Evolutionary conservation across 2,888 invertebrate genomes (phyloP).

Genomic region (Patella ulyssiponensis): DNA sequence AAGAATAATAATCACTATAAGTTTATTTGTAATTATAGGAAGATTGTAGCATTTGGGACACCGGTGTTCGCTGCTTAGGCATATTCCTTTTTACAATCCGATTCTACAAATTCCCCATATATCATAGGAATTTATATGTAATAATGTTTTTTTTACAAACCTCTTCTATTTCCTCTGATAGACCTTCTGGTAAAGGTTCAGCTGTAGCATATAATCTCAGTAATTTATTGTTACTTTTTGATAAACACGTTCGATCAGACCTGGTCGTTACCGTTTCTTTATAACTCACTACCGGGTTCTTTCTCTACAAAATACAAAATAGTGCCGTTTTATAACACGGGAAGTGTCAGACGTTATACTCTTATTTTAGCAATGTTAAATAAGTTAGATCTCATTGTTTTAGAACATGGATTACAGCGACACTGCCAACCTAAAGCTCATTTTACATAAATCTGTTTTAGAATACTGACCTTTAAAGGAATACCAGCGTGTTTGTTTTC

Average conservation of each 20-base stretch:
- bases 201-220: conserved; percentile 97
- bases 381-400: too few species aligned
- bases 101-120: too few species aligned
- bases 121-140: neutral
- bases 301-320: conserved; percentile 86
- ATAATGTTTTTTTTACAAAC: conserved; percentile 67
- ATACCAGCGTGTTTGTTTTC: conserved; percentile 99
- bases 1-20: conserved; percentile 20
- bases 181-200: conserved; percentile 95
- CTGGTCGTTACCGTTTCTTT: conserved; percentile 95
- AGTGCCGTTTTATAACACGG: neutral
- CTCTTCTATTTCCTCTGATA: conserved; percentile 96
- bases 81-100: too few species aligned
- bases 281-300: conserved; percentile 91
- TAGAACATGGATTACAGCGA: too few species aligned
- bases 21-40: neutral
- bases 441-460: too few species aligned
- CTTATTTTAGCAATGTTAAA: too few species aligned
- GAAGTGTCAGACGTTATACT: too few species aligned
- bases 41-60: too few species aligned
- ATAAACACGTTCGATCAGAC: conserved; percentile 95
- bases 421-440: too few species aligned
- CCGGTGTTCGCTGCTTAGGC: too few species aligned
- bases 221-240: conserved; percentile 99
- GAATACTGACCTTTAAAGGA: conserved; percentile 72